Evolutionary conservation across 2,888 invertebrate genomes (phyloP), one percentile per base, ranked within the genome.

Genomic region (Drepana falcataria): DNA sequence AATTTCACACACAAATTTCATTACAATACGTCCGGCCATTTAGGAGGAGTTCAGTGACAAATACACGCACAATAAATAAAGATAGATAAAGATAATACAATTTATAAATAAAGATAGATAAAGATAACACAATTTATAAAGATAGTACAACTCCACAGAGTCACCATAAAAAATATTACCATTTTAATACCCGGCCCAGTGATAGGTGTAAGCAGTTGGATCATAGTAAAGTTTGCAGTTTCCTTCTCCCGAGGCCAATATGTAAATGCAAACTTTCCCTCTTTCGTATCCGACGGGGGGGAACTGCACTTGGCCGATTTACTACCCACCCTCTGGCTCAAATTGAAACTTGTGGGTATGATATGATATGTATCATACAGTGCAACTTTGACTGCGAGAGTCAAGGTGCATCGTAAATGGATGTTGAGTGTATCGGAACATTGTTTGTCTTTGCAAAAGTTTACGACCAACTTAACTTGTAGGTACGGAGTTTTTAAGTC

Each of bases 231-330:
- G 72, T 77, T 79, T 66, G 66, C 62, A 72, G 74, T 72, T 76
- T 72, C 59, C 62, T 67, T 63, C 66, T 34, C 40, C 40, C 41
- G 67, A 69, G 77, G 78, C 75, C 79, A 75, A 80, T 82, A 87
- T 88, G 88, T 82, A 83, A 88, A 88, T 87, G 81, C 74, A 73
- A 77, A 87, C 88, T 88, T 87, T 87, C 88, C 81, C 86, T 84
- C 77, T 81, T 79, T 75, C 58, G 54, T 62, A 63, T 44, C 65
- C 64, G 64, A 66, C 21, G 21, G 21, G 66, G 64, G 59, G 60
- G 70, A 65, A 58, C 65, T 87, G 87, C 86, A 85, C 87, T 87
- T 85, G 87, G 85, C 85, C 86, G 87, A 87, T 87, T 87, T 87
- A 85, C 81, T 74, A 70, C 73, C 68, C 76, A 69, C 66, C 68